Evolutionary conservation across 2,888 invertebrate species (phyloP).

Genomic region (Strigamia transsilvanica): DNA sequence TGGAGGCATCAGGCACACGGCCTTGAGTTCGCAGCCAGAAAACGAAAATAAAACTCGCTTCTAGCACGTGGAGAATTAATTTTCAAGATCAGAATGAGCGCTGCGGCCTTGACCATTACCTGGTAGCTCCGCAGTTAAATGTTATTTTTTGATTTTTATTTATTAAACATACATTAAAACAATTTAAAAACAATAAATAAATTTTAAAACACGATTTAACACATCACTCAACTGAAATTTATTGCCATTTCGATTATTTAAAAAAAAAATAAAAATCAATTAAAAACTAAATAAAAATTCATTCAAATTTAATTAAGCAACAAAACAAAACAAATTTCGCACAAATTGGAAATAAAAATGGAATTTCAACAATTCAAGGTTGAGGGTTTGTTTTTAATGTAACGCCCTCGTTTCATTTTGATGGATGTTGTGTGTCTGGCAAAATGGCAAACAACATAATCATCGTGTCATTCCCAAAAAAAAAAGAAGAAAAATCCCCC

Average conservation of each 20-base stretch:
- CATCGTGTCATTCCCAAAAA: background rate
- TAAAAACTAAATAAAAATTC: background rate
- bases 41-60: constrained; percentile 36
- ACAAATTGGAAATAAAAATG: background rate
- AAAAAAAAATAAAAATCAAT: background rate
- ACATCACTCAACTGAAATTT: too few species aligned
- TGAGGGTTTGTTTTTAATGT: background rate
- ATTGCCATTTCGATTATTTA: too few species aligned
- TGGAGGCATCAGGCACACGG: constrained; percentile 23
- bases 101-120: constrained; percentile 31
- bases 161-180: background rate
- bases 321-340: background rate
- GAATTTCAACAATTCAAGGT: constrained; percentile 12
- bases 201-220: background rate
- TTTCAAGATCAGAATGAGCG: constrained; percentile 44
- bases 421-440: background rate
- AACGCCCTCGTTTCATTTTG: background rate
- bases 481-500: background rate
- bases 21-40: constrained; percentile 30
- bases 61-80: constrained; percentile 39
- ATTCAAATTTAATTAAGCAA: background rate
- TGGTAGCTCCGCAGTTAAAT: constrained; percentile 22
- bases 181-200: background rate
- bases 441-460: background rate
- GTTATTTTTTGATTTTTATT: constrained; percentile 14